Evolutionary conservation across 1,140 invertebrate genomes (phyloP), one percentile per base, ranked within the genome.

Genomic region (Sminthurinus signatus): DNA sequence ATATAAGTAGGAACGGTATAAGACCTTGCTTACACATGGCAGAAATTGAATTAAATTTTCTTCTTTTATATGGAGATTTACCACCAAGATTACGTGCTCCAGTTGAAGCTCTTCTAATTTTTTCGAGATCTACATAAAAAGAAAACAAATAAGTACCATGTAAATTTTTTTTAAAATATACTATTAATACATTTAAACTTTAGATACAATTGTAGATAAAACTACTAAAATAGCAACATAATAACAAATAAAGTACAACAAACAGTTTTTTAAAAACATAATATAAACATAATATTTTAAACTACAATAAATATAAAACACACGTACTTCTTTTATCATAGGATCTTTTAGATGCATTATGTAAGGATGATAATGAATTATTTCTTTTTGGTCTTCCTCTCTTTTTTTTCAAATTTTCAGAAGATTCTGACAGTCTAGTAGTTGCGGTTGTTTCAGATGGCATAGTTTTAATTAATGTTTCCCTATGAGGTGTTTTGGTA

Each of bases 1-100:
- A n/a, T n/a, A n/a, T n/a, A n/a, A n/a, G n/a, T n/a, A n/a, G n/a
- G n/a, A n/a, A n/a, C n/a, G n/a, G n/a, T n/a, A n/a, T n/a, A n/a
- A n/a, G n/a, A n/a, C n/a, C n/a, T n/a, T 50, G 4, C 46, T 50
- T 50, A 27, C 19, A 50, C 46, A 27, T 50, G 46, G 46, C 19
- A 25, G 55, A 39, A 21, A 57, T 25, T 39, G 55, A 57, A 57
- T 36, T 57, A 19, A 21, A 36, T 28, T 57, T 57, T 42, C 31
- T 57, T 29, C 31, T 19, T 19, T 57, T 57, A 23, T 39, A 39
- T 36, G 14, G n/a, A 17, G 55, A 42, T 14, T 36, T 32, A 28
- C 39, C 25, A 4, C 32, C 32, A 19, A 27, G 32, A 43, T 10
- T 57, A 32, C 10, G 19, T 12, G 10, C 27, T 5, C 55, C 55